Evolutionary conservation across 1,140 invertebrate species (phyloP).

Genomic region (Habropoda laboriosa): DNA sequence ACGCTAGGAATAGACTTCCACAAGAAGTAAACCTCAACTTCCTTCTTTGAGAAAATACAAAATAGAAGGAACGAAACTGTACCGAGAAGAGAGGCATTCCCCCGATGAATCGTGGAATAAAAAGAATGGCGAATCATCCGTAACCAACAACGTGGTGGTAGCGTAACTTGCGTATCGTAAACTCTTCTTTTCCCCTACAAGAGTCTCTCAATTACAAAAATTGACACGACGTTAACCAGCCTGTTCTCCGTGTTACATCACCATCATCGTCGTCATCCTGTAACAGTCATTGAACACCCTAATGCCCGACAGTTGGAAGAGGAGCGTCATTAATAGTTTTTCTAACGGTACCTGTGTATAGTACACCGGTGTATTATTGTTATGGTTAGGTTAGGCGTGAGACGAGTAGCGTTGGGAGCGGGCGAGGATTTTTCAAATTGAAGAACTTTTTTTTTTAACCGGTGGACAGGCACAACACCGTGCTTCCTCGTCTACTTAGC

Average conservation of each 20-base stretch:
- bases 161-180: too few species aligned
- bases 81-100: neutral
- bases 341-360: slow-evolving; percentile 34
- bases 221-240: neutral
- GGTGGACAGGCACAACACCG: slow-evolving; percentile 22
- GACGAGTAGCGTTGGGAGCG: neutral
- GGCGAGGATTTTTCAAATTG: slow-evolving; percentile 36
- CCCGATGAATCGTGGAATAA: neutral
- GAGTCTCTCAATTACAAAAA: neutral
- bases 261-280: neutral
- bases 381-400: neutral
- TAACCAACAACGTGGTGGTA: neutral
- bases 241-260: slow-evolving; percentile 6
- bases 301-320: neutral
- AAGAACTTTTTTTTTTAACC: too few species aligned
- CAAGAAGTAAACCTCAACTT: neutral
- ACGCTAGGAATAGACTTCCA: neutral
- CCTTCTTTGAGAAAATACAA: neutral
- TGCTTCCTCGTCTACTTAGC: neutral
- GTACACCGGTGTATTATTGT: neutral
- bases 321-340: slow-evolving; percentile 40
- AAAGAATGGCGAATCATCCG: neutral
- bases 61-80: neutral
- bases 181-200: too few species aligned
- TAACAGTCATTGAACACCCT: slow-evolving; percentile 43